These are phyloP conservation scores for Xenotilapia flavipinnis DNA, from an alignment of 2,113 vertebrate species.

Conservation along the genomic window DNA sequence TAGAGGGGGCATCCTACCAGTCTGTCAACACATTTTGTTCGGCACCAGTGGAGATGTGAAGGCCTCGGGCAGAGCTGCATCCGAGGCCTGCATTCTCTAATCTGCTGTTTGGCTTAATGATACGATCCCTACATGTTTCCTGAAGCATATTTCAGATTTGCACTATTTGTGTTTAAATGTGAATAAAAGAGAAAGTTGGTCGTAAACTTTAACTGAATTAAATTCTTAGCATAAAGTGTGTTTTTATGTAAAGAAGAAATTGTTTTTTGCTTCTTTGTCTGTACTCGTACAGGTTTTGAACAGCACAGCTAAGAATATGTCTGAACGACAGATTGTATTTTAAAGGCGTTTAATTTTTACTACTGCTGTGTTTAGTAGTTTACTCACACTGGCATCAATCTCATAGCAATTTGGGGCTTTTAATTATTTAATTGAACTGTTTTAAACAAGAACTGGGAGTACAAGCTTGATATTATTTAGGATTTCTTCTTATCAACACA, in stretches of 20 bases:
- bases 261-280: background rate
- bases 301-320: background rate
- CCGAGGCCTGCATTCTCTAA: background rate
- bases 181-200: background rate
- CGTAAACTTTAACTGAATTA: background rate
- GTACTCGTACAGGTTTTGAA: background rate
- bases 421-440: background rate
- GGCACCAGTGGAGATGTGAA: conserved; percentile 56
- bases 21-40: conserved; percentile 38
- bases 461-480: background rate
- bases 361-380: background rate
- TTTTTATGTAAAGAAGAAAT: background rate
- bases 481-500: background rate
- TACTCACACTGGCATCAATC: background rate
- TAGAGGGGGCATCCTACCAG: background rate
- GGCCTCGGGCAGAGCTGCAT: background rate
- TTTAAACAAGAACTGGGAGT: background rate
- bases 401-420: background rate
- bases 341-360: background rate
- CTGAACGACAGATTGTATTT: background rate
- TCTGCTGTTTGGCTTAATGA: background rate
- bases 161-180: background rate
- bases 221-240: background rate
- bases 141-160: background rate
- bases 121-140: background rate